Conservation (phyloP, 2,113 vertebrate genomes). For the Nibea albiflora region DNA sequence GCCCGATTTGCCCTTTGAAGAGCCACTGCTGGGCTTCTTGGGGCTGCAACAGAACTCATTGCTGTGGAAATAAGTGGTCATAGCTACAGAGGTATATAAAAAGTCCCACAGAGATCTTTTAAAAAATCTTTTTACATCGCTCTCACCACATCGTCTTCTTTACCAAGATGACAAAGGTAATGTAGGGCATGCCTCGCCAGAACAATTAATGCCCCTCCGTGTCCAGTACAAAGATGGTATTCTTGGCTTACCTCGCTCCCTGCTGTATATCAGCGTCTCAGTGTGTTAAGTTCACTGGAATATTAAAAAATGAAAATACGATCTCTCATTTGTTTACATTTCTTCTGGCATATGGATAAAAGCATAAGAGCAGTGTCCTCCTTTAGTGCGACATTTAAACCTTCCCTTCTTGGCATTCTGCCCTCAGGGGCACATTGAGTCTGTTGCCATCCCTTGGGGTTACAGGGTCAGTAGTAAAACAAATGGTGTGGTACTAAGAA, state of each 20-base stretch:
- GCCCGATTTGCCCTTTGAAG: constrained; percentile 64
- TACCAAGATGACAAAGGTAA: constrained; percentile 48
- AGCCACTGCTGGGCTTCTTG: constrained; percentile 73
- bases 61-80: constrained; percentile 83
- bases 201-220: constrained; percentile 16
- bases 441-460: constrained; percentile 17
- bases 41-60: constrained; percentile 82
- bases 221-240: constrained; percentile 26
- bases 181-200: constrained; percentile 68
- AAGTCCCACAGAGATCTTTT: constrained; percentile 1
- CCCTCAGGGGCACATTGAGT: neutral
- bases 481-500: constrained; percentile 5
- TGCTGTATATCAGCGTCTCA: neutral
- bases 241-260: constrained; percentile 10
- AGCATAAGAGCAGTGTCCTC: constrained; percentile 24
- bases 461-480: neutral
- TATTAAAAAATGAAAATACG: constrained; percentile 8
- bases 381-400: neutral
- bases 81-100: constrained; percentile 47
- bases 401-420: neutral
- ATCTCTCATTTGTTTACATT: constrained; percentile 8
- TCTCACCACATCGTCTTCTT: constrained; percentile 30
- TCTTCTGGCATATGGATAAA: neutral
- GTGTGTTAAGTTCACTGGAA: constrained; percentile 11
- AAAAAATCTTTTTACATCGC: neutral